Percentiles rank a stretch among this genome's conserved stretches.
Evolutionary conservation across 2,888 invertebrate species (phyloP).

Genomic region (Ectemnius cavifrons): DNA sequence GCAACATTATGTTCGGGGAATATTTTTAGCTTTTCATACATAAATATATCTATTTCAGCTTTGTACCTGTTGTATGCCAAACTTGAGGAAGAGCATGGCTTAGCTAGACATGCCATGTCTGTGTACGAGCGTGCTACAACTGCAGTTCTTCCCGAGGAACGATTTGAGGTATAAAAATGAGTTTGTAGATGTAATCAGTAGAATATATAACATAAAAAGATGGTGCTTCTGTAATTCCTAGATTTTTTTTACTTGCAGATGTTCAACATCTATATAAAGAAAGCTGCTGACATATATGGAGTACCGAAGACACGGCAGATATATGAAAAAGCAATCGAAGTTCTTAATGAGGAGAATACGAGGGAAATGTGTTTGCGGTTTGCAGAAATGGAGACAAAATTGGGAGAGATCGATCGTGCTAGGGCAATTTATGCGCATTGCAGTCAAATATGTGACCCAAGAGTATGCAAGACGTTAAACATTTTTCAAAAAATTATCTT

Average conservation of each 20-base stretch:
- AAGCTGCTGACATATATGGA: slow-evolving; percentile 98
- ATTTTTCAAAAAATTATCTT: background rate
- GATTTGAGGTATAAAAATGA: slow-evolving; percentile 85
- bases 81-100: slow-evolving; percentile 98
- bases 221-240: background rate
- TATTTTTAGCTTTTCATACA: background rate
- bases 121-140: slow-evolving; percentile 97
- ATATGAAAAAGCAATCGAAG: slow-evolving; percentile 98
- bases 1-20: background rate
- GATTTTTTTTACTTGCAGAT: slow-evolving; percentile 80
- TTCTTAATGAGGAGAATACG: slow-evolving; percentile 92
- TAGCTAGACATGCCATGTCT: slow-evolving; percentile 99
- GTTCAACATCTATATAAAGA: slow-evolving; percentile 99
- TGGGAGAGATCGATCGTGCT: slow-evolving; percentile 98
- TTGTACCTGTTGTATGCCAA: slow-evolving; percentile 98
- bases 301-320: slow-evolving; percentile 97
- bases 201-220: background rate
- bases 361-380: slow-evolving; percentile 98
- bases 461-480: slow-evolving; percentile 79
- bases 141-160: slow-evolving; percentile 94
- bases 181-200: background rate
- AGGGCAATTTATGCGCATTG: slow-evolving; percentile 98
- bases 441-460: slow-evolving; percentile 99
- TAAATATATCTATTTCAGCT: slow-evolving; percentile 74
- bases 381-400: slow-evolving; percentile 98